Percentiles rank a stretch among this genome's conserved stretches.
Conservation (phyloP, 2,888 invertebrate genomes). For the Platerodrilus igneus region DNA sequence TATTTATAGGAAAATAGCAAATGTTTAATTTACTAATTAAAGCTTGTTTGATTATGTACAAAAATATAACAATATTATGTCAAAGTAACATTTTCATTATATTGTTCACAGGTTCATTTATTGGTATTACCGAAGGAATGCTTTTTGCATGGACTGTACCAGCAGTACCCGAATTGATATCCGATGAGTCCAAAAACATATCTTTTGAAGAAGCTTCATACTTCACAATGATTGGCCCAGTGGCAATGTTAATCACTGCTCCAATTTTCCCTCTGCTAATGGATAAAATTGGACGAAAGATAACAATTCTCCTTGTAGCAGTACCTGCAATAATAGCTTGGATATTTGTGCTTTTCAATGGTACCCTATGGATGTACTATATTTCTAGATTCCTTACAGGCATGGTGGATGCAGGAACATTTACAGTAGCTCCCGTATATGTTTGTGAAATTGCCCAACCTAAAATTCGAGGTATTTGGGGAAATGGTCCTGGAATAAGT, state of each 20-base stretch:
- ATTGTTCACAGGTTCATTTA: too few species aligned
- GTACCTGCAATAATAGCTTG: conserved; percentile 33
- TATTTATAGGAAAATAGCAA: too few species aligned
- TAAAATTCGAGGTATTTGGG: conserved; percentile 36
- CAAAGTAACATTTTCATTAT: too few species aligned
- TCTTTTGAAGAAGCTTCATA: conserved; percentile 39
- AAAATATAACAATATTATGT: too few species aligned
- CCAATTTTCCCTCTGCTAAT: conserved; percentile 32
- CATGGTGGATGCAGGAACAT: conserved; percentile 33
- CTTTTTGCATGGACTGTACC: conserved; percentile 43
- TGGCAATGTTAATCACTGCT: conserved; percentile 31
- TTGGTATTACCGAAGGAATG: too few species aligned
- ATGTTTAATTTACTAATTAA: too few species aligned
- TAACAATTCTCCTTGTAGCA: conserved; percentile 31
- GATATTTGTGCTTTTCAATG: conserved; percentile 31
- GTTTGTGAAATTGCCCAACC: conserved; percentile 38
- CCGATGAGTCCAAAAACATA: conserved; percentile 31
- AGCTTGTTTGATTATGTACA: too few species aligned
- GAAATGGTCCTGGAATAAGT: conserved; percentile 30
- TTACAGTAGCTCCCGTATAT: conserved; percentile 34
- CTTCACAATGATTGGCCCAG: conserved; percentile 37
- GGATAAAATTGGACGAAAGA: conserved; percentile 34
- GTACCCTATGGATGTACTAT: conserved; percentile 34
- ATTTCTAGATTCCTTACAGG: conserved; percentile 34
- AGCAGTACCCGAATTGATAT: conserved; percentile 35